A percentile compares a stretch with the other conserved stretches of the same genome.
Conservation (phyloP, 2,113 vertebrate genomes). For the Orycteropus afer region DNA sequence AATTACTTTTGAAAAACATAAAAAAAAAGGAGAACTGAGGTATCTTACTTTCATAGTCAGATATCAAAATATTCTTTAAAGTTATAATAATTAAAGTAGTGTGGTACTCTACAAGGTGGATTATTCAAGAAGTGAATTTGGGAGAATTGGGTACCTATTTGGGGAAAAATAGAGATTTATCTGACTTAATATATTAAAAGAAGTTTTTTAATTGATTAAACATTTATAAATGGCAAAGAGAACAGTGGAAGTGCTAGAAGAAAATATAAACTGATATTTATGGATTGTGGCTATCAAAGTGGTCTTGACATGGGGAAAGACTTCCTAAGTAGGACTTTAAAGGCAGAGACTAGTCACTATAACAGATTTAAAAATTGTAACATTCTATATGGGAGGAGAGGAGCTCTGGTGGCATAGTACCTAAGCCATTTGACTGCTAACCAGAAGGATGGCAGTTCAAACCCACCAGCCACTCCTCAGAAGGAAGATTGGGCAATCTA, state of each 20-base stretch:
- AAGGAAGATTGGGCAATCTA: too few relatives aligned
- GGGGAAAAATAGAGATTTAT: conserved; percentile 13
- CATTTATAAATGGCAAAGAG: background rate
- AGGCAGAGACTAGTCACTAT: background rate
- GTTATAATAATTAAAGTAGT: conserved; percentile 3
- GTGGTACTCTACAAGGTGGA: background rate
- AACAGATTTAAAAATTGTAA: background rate
- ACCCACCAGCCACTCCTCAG: too few relatives aligned
- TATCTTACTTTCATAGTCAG: background rate
- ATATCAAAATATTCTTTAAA: too few relatives aligned
- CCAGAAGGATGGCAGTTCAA: too few relatives aligned
- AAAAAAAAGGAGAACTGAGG: background rate
- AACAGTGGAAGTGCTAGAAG: background rate
- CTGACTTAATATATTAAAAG: background rate
- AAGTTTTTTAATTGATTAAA: background rate
- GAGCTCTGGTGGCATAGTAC: too few relatives aligned
- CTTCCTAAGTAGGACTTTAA: background rate
- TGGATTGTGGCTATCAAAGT: background rate
- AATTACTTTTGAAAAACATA: background rate
- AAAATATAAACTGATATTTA: background rate
- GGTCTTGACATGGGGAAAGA: background rate
- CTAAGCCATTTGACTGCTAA: too few relatives aligned
- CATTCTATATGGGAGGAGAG: too few relatives aligned
- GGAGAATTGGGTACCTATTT: background rate
- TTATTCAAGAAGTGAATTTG: conserved; percentile 4